Conservation (phyloP, 1,140 invertebrate species). For the Luehdorfia chinensis region DNA sequence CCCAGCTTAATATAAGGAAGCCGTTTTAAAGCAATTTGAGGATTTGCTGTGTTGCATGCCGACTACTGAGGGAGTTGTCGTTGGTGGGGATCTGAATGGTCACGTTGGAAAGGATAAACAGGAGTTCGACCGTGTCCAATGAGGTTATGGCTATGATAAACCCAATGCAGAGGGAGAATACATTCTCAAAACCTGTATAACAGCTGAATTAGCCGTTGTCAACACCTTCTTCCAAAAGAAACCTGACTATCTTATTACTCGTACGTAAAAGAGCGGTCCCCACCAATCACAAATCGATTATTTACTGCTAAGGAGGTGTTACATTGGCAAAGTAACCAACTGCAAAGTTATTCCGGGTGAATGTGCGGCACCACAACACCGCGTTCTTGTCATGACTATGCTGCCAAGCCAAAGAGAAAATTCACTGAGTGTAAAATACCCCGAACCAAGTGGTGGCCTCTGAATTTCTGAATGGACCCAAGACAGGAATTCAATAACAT, state of each 20-base stretch:
- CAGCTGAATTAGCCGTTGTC: conserved; percentile 15
- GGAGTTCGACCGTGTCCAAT: conserved; percentile 15
- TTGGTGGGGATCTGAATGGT: conserved; percentile 22
- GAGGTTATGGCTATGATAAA: conserved; percentile 13
- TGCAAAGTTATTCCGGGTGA: conserved; percentile 10
- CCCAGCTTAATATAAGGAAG: no score
- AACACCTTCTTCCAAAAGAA: conserved; percentile 14
- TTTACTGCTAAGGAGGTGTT: background rate
- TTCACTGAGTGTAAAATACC: background rate
- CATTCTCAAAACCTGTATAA: conserved; percentile 2
- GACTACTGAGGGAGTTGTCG: background rate
- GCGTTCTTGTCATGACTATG: background rate
- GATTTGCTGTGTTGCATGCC: conserved; percentile 11
- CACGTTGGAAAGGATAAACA: conserved; percentile 21
- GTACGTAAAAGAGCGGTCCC: background rate
- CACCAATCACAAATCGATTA: conserved; percentile 8
- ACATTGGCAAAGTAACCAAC: background rate
- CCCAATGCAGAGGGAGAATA: conserved; percentile 5
- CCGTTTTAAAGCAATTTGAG: no score
- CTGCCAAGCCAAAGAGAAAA: background rate
- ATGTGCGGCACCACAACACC: background rate
- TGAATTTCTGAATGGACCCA: no score
- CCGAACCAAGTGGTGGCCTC: conserved; percentile 4
- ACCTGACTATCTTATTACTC: conserved; percentile 9
- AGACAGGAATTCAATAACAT: no score